phyloP scores from a whole-genome alignment of 2,113 vertebrate species.

The Odontesthes bonariensis region DNA sequence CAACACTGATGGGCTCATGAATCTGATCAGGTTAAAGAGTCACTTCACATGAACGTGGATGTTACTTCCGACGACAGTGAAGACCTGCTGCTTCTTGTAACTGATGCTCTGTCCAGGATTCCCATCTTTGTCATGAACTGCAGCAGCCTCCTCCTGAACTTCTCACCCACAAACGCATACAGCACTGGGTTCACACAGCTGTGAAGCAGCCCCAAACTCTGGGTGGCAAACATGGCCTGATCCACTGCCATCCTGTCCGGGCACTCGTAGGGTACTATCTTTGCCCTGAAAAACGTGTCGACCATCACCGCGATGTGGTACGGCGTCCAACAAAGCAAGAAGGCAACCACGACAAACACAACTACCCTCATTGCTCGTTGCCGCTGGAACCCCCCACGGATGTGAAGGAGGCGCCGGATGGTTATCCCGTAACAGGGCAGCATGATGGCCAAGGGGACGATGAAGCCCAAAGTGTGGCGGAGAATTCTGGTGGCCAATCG shows the following conservation, averaged over 20 bases:
- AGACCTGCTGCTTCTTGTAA: slow-evolving; percentile 57
- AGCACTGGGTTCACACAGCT: slow-evolving; percentile 82
- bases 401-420: slow-evolving; percentile 65
- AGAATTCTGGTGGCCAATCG: slow-evolving; percentile 72
- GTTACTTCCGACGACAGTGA: slow-evolving; percentile 71
- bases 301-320: slow-evolving; percentile 75
- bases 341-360: slow-evolving; percentile 70
- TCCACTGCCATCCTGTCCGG: slow-evolving; percentile 54
- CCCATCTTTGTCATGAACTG: slow-evolving; percentile 57
- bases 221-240: slow-evolving; percentile 67
- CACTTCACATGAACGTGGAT: slow-evolving; percentile 70
- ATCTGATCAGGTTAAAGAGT: background rate
- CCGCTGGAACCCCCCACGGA: slow-evolving; percentile 72
- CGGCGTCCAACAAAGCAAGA: slow-evolving; percentile 81
- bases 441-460: slow-evolving; percentile 79
- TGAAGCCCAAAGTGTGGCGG: slow-evolving; percentile 75
- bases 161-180: slow-evolving; percentile 82
- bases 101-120: background rate
- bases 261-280: slow-evolving; percentile 65
- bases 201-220: slow-evolving; percentile 80
- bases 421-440: slow-evolving; percentile 77
- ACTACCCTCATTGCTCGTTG: slow-evolving; percentile 81
- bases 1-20: background rate
- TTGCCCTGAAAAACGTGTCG: slow-evolving; percentile 74
- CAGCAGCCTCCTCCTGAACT: slow-evolving; percentile 69